These are phyloP conservation scores for Teleogryllus oceanicus DNA, from an alignment of 2,888 invertebrate species.

Conservation along the genomic window DNA sequence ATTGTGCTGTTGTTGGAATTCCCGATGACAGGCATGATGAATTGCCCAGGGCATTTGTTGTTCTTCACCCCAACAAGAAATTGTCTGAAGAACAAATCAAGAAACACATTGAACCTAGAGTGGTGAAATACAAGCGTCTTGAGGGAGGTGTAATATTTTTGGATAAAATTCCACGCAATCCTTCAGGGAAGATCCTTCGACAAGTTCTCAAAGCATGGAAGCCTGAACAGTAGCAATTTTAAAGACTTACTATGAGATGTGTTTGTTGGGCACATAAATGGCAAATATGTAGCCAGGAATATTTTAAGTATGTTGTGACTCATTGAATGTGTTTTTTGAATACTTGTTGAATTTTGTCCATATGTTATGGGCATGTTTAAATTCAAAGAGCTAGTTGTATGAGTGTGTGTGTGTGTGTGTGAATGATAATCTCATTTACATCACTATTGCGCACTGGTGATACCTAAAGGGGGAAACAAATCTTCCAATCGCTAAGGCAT, in stretches of 20 bases:
- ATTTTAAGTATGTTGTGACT: too few relatives aligned
- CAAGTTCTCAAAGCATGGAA: constrained; percentile 40
- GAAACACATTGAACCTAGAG: constrained; percentile 55
- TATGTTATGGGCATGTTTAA: too few relatives aligned
- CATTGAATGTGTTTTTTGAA: too few relatives aligned
- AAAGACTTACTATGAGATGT: neutral
- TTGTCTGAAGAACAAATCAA: constrained; percentile 58
- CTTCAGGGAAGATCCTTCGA: constrained; percentile 43
- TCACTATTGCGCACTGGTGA: too few relatives aligned
- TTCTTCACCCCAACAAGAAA: constrained; percentile 55
- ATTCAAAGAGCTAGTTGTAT: too few relatives aligned
- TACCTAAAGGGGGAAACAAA: too few relatives aligned
- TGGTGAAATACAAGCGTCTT: constrained; percentile 73
- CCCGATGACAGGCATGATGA: constrained; percentile 69
- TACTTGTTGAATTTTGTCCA: too few relatives aligned
- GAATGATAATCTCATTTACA: too few relatives aligned
- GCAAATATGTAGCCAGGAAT: too few relatives aligned
- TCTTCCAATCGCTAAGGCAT: too few relatives aligned
- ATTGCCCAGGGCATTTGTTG: constrained; percentile 70
- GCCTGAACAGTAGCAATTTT: neutral
- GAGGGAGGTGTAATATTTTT: constrained; percentile 51
- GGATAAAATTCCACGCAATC: constrained; percentile 44
- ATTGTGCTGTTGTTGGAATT: constrained; percentile 75
- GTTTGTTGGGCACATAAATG: too few relatives aligned
- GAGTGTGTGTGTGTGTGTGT: too few relatives aligned